A percentile compares a stretch with the other conserved stretches of the same genome.
Evolutionary conservation across 2,888 invertebrate species (phyloP).

Genomic region (Sesamia inferens): DNA sequence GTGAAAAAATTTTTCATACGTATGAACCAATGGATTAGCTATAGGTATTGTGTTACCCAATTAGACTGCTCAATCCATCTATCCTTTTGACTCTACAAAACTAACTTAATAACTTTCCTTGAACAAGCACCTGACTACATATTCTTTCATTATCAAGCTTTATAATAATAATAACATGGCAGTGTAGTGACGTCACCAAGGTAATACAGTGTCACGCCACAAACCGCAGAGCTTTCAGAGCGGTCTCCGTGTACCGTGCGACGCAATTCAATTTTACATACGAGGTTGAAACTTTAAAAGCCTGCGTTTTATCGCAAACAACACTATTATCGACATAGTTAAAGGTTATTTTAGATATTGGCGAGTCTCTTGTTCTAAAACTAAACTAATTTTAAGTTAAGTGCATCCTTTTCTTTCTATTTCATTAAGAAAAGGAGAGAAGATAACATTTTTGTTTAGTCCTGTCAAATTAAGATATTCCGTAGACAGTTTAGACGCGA

Average conservation of each 20-base stretch:
- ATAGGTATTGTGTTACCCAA: no score
- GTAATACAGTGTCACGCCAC: conserved; percentile 34
- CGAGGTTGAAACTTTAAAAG: conserved; percentile 71
- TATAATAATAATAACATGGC: conserved; percentile 16
- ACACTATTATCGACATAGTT: neutral
- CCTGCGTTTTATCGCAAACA: conserved; percentile 49
- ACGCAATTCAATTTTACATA: conserved; percentile 78
- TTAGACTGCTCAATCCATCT: neutral
- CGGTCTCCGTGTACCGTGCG: conserved; percentile 43
- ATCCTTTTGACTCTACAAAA: neutral
- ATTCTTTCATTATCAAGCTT: neutral
- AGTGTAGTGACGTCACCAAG: conserved; percentile 41
- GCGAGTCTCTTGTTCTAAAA: no score
- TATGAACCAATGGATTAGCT: no score
- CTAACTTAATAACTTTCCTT: neutral
- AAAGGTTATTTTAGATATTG: neutral
- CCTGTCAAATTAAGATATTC: no score
- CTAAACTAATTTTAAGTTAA: no score
- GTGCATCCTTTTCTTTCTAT: no score
- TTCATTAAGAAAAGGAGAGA: no score
- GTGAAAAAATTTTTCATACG: no score
- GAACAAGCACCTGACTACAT: neutral
- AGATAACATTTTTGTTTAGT: no score
- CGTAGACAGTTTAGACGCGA: no score
- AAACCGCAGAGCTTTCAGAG: conserved; percentile 65